Conservation (phyloP, 2,888 invertebrate species). For the Lampropteryx suffumata region DNA sequence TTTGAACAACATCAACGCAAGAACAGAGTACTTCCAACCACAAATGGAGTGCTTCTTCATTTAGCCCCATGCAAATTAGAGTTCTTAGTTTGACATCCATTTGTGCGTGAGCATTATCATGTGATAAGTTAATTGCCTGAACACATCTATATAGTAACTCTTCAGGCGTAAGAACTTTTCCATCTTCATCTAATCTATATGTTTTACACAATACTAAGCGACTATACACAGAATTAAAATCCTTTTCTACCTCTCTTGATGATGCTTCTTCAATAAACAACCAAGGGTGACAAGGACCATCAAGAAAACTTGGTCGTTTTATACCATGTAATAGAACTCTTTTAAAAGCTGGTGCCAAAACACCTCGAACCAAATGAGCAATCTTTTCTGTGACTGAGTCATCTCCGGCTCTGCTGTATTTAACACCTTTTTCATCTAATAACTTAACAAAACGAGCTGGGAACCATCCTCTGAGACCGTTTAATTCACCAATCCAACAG, state of each 20-base stretch:
- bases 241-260: conserved; percentile 97
- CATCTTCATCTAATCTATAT: conserved; percentile 98
- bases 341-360: conserved; percentile 95
- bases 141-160: conserved; percentile 97
- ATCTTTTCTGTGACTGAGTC: conserved; percentile 98
- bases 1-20: conserved; percentile 95
- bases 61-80: conserved; percentile 96
- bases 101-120: conserved; percentile 97
- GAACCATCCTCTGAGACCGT: conserved; percentile 98
- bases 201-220: conserved; percentile 98
- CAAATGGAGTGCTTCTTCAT: conserved; percentile 98
- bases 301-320: conserved; percentile 93
- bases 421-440: conserved; percentile 91
- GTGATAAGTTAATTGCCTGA: conserved; percentile 96
- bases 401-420: conserved; percentile 96
- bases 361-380: conserved; percentile 97
- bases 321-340: conserved; percentile 97
- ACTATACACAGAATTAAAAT: conserved; percentile 99
- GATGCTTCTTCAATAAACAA: conserved; percentile 99
- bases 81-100: conserved; percentile 99
- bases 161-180: conserved; percentile 98
- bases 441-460: conserved; percentile 98
- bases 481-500: conserved; percentile 99
- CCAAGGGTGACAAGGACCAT: conserved; percentile 99
- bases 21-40: conserved; percentile 99